A percentile compares a stretch with the other conserved stretches of the same genome.
Conservation (phyloP, 2,888 invertebrate genomes). For the Adineta ricciae region DNA sequence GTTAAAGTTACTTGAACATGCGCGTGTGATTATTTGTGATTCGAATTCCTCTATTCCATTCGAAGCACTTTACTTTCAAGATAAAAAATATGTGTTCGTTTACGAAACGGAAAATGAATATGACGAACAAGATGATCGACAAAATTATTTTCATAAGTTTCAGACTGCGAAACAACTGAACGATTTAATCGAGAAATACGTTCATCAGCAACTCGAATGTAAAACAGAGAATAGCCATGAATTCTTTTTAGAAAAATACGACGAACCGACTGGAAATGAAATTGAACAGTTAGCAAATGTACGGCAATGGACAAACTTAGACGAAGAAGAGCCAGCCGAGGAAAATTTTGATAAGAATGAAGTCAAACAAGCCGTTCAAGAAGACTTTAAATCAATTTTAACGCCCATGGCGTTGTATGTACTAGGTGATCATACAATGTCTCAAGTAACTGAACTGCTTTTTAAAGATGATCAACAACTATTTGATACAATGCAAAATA, state of each 20-base stretch:
- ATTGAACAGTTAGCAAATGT: not conserved
- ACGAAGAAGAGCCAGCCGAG: not conserved
- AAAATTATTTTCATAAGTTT: conserved; percentile 1
- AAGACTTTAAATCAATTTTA: not conserved
- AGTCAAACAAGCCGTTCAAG: not conserved
- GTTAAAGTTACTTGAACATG: conserved; percentile 18
- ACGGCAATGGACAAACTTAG: not conserved
- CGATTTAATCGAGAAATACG: not conserved
- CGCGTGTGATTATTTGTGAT: not conserved
- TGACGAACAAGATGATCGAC: not conserved
- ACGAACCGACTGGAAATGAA: not conserved
- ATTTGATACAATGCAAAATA: not conserved
- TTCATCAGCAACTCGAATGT: not conserved
- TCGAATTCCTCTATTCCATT: conserved; percentile 6
- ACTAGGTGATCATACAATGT: not conserved
- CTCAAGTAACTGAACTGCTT: not conserved
- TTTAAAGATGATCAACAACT: not conserved
- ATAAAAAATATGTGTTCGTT: conserved; percentile 21
- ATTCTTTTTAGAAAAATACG: not conserved
- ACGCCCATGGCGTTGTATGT: not conserved
- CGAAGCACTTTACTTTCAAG: not conserved
- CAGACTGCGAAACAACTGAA: not conserved
- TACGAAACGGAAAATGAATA: not conserved
- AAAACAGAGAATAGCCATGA: conserved; percentile 7
- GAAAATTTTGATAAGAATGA: not conserved